These are phyloP conservation scores for Lutraria rhynchaena DNA, from an alignment of 1,140 invertebrate species.

Conservation along the genomic window DNA sequence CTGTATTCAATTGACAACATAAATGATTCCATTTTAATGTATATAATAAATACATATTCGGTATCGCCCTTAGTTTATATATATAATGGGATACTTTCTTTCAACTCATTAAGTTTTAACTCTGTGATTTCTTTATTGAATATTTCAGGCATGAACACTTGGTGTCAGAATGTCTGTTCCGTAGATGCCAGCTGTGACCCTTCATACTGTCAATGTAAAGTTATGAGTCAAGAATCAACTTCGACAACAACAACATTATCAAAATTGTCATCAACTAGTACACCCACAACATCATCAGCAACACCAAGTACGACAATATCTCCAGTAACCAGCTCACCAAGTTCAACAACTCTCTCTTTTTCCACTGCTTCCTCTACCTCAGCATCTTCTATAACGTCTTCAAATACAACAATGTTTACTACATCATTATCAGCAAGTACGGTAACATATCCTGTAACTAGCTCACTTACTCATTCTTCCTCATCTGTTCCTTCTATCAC, in stretches of 20 bases:
- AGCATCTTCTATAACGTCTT: not conserved
- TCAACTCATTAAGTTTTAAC: too few species aligned
- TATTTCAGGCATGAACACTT: constrained; percentile 29
- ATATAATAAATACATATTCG: too few species aligned
- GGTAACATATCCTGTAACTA: not conserved
- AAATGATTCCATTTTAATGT: too few species aligned
- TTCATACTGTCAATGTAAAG: constrained; percentile 40
- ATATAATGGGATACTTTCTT: too few species aligned
- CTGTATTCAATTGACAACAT: too few species aligned
- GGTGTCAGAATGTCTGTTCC: constrained; percentile 39
- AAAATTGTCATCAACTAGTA: not conserved
- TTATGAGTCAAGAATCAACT: not conserved
- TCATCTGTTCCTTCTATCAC: not conserved
- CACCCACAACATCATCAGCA: not conserved
- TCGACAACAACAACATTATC: constrained; percentile 12
- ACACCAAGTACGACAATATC: not conserved
- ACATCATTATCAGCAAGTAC: not conserved
- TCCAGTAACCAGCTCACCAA: not conserved
- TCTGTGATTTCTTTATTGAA: not conserved
- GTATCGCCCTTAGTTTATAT: too few species aligned
- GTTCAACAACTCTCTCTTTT: not conserved
- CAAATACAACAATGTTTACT: not conserved
- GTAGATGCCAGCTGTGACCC: constrained; percentile 5
- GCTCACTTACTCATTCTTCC: not conserved
- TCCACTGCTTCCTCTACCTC: not conserved